phyloP scores from a whole-genome alignment of 2,113 vertebrate genomes.

The Ophthalmolycus amberensis region DNA sequence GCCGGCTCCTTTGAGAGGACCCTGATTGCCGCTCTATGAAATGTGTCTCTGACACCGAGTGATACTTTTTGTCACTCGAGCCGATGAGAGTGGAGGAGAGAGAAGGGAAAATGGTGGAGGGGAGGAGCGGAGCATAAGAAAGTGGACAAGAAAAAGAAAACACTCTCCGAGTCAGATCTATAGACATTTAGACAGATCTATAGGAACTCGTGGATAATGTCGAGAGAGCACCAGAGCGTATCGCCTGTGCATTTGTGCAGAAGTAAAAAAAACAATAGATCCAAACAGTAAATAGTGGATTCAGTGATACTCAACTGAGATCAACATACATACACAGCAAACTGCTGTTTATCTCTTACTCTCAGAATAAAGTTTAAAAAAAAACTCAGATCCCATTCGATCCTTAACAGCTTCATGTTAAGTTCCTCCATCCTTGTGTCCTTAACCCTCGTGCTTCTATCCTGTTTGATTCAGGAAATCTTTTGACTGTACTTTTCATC shows the following conservation, averaged over 20 bases:
- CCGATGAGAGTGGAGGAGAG: conserved; percentile 49
- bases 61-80: conserved; percentile 56
- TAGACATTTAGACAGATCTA: conserved; percentile 33
- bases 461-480: conserved; percentile 10
- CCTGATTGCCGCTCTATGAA: conserved; percentile 39
- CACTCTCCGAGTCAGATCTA: conserved; percentile 16
- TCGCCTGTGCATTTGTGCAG: conserved; percentile 14
- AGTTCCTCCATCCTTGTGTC: neutral
- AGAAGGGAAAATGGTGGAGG: neutral
- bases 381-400: too few species aligned
- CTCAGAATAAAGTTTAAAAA: neutral
- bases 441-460: neutral
- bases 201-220: conserved; percentile 44
- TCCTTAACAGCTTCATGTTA: neutral
- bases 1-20: conserved; percentile 51
- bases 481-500: conserved; percentile 12
- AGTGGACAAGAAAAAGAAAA: conserved; percentile 3
- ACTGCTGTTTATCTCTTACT: conserved; percentile 5
- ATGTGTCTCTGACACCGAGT: conserved; percentile 41
- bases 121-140: conserved; percentile 7
- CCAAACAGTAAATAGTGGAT: conserved; percentile 14
- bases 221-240: conserved; percentile 14
- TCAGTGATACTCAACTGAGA: neutral
- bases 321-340: neutral
- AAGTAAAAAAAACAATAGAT: neutral